phyloP scores from a whole-genome alignment of 2,888 invertebrate genomes.

The Chymomyza caudatula region DNA sequence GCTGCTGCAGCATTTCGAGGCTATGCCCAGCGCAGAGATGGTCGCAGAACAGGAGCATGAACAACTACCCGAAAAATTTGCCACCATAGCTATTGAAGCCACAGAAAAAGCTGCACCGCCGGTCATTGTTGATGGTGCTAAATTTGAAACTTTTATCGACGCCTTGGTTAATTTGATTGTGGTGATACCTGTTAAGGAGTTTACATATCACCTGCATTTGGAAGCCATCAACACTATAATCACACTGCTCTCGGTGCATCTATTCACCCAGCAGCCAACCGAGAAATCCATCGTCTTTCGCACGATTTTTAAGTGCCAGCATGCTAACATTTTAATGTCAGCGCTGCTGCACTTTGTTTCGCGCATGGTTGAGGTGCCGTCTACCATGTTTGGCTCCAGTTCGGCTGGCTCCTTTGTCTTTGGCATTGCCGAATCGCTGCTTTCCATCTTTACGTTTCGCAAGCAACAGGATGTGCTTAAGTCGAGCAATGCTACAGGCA shows the following conservation, averaged over 20 bases:
- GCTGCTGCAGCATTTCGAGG: slow-evolving; percentile 89
- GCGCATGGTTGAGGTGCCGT: slow-evolving; percentile 83
- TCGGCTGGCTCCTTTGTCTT: slow-evolving; percentile 90
- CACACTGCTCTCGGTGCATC: slow-evolving; percentile 92
- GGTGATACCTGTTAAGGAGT: slow-evolving; percentile 80
- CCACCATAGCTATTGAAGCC: slow-evolving; percentile 67
- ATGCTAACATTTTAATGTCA: slow-evolving; percentile 83
- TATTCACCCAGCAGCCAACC: slow-evolving; percentile 85
- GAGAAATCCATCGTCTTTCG: slow-evolving; percentile 84
- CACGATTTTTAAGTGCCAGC: slow-evolving; percentile 77
- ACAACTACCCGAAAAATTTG: slow-evolving; percentile 40
- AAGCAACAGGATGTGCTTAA: slow-evolving; percentile 79
- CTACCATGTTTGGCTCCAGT: slow-evolving; percentile 82
- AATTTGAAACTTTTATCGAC: slow-evolving; percentile 77
- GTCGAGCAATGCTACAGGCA: slow-evolving; percentile 66
- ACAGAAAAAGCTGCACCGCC: slow-evolving; percentile 50
- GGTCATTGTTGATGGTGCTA: slow-evolving; percentile 75
- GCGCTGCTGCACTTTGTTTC: slow-evolving; percentile 88
- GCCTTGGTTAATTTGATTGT: slow-evolving; percentile 77
- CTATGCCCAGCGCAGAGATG: slow-evolving; percentile 76
- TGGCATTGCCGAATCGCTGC: slow-evolving; percentile 83
- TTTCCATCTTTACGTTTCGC: slow-evolving; percentile 88
- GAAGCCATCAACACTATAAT: slow-evolving; percentile 93
- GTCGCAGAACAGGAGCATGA: slow-evolving; percentile 57
- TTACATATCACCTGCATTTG: slow-evolving; percentile 90